Evolutionary conservation across 2,797 vertebrate genomes (phyloP).

Genomic region (Myotis vivesi): DNA sequence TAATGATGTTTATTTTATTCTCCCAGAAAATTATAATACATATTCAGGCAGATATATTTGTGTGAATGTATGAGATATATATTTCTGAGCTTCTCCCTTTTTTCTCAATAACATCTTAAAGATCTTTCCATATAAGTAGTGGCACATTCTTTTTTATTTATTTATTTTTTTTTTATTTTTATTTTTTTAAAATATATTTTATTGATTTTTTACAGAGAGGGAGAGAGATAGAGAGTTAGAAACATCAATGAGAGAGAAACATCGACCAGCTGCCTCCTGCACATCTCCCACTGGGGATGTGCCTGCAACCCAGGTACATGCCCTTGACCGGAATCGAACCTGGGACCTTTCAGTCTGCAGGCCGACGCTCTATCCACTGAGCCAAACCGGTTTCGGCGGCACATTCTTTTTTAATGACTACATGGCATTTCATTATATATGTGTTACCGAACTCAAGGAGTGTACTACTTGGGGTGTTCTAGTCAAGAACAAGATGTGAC

Average conservation of each 20-base stretch:
- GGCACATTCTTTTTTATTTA: slow-evolving; percentile 20
- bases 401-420: slow-evolving; percentile 3
- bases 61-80: not conserved
- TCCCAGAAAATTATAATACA: not conserved
- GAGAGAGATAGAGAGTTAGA: no score
- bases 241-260: no score
- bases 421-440: not conserved
- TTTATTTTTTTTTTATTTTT: no score
- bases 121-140: not conserved
- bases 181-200: no score
- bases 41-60: not conserved
- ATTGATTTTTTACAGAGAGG: no score
- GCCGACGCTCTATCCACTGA: no score
- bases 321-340: no score
- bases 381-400: no score
- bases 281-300: no score
- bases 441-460: not conserved
- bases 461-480: not conserved
- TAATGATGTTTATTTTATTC: slow-evolving; percentile 1
- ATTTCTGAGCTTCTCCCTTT: not conserved
- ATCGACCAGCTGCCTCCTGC: no score
- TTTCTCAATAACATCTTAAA: not conserved
- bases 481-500: not conserved
- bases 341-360: no score
- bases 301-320: no score